Evolutionary conservation across 2,888 invertebrate genomes (phyloP), one percentile per base, ranked within the genome.

Genomic region (Oligia fasciuncula): DNA sequence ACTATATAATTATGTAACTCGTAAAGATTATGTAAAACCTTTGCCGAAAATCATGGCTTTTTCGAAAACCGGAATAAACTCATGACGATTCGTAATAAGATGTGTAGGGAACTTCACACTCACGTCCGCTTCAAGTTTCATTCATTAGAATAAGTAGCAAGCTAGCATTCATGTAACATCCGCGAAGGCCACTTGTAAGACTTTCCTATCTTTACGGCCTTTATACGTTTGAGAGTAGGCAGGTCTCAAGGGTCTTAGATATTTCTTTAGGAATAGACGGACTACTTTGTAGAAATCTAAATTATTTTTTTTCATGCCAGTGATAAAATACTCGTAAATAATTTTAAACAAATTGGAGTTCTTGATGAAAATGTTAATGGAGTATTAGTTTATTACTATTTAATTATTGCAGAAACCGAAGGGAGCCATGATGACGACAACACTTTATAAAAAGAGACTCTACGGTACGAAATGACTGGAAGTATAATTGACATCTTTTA

Each of bases 81-180:
- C n/a, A 35, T 43, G 14, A 67, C 35, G 4, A 57, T 67, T 72
- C 13, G 11, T 35, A 17, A 35, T 40, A 57, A 62, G 13, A 23
- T 66, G 62, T 79, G 17, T 29, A 74, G 62, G 43, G 40, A 23
- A n/a, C 79, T 69, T 79, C 72, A 77, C n/a, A 6, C n/a, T 62
- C 40, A 49, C 19, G 29, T 67, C 74, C 72, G 57, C 43, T 77
- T 83, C 77, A 67, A 77, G 81, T 35, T 76, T 69, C 76, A 81
- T 79, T 81, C 71, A 76, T 68, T 23, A 76, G 67, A 79, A 11
- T 73, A 77, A 75, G 85, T 79, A 77, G 72, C 57, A 19, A 73
- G 60, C 76, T 73, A 62, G 60, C 83, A 83, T 80, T 83, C 83
- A 83, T 77, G 77, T 76, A 83, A 80, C 75, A 85, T 85, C 85